phyloP scores from a whole-genome alignment of 2,797 vertebrate species.

The Phyllotis vaccarum region DNA sequence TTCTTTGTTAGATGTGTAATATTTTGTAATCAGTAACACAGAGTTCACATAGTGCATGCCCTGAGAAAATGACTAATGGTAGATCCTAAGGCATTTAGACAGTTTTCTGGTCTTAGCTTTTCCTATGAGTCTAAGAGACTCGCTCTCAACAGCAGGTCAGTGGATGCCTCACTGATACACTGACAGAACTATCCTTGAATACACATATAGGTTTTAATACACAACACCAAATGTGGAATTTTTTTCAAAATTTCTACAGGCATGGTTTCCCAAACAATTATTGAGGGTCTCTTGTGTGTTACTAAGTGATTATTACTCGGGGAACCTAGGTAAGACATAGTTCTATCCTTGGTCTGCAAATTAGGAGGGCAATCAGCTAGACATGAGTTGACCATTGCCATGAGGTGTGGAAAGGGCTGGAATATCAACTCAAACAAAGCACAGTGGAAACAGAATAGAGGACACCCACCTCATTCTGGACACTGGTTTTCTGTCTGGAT shows the following conservation, averaged over 20 bases:
- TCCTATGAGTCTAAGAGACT: not conserved
- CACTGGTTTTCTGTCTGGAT: conserved; percentile 18
- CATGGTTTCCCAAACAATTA: conserved; percentile 39
- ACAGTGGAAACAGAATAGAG: not conserved
- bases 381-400: not conserved
- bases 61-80: not conserved
- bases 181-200: not conserved
- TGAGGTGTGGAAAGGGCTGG: not conserved
- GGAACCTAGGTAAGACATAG: not conserved
- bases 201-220: not conserved
- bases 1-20: conserved; percentile 45
- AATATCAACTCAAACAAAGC: not conserved
- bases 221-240: not conserved
- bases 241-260: conserved; percentile 45
- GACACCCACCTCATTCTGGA: conserved; percentile 48
- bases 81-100: not conserved
- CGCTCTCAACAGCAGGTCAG: not conserved
- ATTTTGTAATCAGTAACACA: conserved; percentile 32
- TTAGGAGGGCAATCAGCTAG: not conserved
- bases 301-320: conserved; percentile 3
- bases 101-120: not conserved
- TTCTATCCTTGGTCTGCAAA: not conserved
- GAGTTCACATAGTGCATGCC: not conserved
- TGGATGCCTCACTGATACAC: not conserved
- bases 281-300: not conserved